Evolutionary conservation across 2,113 vertebrate species (phyloP), one percentile per base, ranked within the genome.

Genomic region (Pimephales promelas): DNA sequence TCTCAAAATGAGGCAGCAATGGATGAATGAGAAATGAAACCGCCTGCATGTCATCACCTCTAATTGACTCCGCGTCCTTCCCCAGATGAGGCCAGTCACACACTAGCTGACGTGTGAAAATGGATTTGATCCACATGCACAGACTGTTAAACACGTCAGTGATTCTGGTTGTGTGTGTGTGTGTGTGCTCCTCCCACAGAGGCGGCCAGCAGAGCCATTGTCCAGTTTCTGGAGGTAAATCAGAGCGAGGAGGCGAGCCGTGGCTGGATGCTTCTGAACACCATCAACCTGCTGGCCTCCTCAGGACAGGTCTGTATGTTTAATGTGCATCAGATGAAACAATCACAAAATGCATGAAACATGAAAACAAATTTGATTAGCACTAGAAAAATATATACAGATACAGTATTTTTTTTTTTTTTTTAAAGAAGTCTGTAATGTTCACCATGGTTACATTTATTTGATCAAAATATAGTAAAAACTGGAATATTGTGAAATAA

Each of bases 221-320:
- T 99, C 88, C 98, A 99, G 80, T 99, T 99, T 87, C 92, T 99
- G 91, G 98, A 99, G 94, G 95, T 99, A 90, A 99, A 99, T 93
- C 98, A 99, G 94, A 99, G 97, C 49, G 98, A 99, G 93, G 98
- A 99, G 92, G 95, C 98, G 45, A 99, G 98, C 83, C 95, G 98
- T 83, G 98, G 98, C 70, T 99, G 98, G 98, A 99, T 99, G 98
- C 96, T 99, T 71, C 95, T 99, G 83, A 98, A 96, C 86, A 99
- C 97, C 91, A 98, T 99, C 93, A 99, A 99, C 94, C 93, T 99
- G 89, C 88, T 99, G 86, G 98, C 97, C 82, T 99, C 97, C 13
- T 99, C 98, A 18, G 98, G 98, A 90, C 98, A 99, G 97, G 98
- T 99, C 59, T 88, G 95, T 92, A 16, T 26, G 34, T 56, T 20